Percentiles rank a stretch among this genome's conserved stretches.
phyloP scores from a whole-genome alignment of 1,140 invertebrate genomes.

The Dreissena rostriformis region DNA sequence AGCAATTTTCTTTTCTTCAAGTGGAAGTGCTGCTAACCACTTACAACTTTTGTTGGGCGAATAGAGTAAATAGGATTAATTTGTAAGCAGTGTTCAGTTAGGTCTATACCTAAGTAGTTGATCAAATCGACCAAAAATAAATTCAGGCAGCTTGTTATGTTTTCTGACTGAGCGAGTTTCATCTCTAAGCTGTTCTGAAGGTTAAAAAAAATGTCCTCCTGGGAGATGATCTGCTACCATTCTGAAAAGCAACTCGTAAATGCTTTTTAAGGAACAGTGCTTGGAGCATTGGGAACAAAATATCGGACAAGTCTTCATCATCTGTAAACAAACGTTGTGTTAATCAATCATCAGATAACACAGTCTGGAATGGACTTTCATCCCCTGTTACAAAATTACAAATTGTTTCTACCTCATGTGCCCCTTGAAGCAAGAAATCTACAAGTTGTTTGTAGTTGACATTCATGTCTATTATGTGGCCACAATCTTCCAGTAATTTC shows the following conservation, averaged over 20 bases:
- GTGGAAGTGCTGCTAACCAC: slow-evolving; percentile 11
- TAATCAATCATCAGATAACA: neutral
- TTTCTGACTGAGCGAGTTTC: slow-evolving; percentile 3
- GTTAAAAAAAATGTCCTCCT: slow-evolving; percentile 25
- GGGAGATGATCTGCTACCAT: slow-evolving; percentile 30
- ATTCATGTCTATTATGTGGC: slow-evolving; percentile 55
- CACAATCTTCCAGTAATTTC: slow-evolving; percentile 39
- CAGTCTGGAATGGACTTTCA: neutral
- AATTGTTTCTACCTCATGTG: neutral
- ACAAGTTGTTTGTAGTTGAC: neutral
- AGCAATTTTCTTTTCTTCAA: slow-evolving; percentile 24
- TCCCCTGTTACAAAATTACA: slow-evolving; percentile 14
- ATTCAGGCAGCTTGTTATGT: slow-evolving; percentile 51
- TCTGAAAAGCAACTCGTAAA: slow-evolving; percentile 13
- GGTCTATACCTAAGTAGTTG: slow-evolving; percentile 32
- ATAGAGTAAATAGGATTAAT: slow-evolving; percentile 34
- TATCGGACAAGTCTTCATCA: neutral
- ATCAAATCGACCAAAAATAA: slow-evolving; percentile 43
- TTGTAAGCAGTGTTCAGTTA: slow-evolving; percentile 30
- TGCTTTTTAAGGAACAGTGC: neutral
- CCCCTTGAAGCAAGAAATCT: slow-evolving; percentile 28
- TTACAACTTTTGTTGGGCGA: slow-evolving; percentile 31
- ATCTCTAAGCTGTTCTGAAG: neutral
- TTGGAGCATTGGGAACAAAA: slow-evolving; percentile 19
- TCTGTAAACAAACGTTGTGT: neutral